Conservation (phyloP, 2,888 invertebrate species). For the Choreutis nemorana region DNA sequence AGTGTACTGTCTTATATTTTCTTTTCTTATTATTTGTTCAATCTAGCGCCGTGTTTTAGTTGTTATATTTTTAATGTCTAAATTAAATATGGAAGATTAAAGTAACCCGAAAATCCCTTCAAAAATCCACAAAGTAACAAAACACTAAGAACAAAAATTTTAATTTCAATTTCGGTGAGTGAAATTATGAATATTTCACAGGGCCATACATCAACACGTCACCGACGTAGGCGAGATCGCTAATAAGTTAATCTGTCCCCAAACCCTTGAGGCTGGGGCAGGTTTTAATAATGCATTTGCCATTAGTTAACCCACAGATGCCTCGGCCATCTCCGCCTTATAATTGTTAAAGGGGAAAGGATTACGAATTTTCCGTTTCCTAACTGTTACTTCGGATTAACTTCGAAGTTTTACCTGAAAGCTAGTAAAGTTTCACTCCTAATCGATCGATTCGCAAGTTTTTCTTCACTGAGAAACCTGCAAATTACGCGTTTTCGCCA, state of each 20-base stretch:
- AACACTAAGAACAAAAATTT: no score
- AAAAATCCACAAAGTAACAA: no score
- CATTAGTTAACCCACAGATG: slow-evolving; percentile 63
- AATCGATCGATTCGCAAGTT: not conserved
- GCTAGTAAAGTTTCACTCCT: slow-evolving; percentile 1
- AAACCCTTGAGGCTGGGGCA: slow-evolving; percentile 38
- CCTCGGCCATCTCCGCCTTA: slow-evolving; percentile 44
- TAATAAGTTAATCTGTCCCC: slow-evolving; percentile 56
- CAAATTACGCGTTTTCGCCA: not conserved
- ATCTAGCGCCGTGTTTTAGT: no score
- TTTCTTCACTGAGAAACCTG: not conserved
- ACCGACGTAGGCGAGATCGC: slow-evolving; percentile 22
- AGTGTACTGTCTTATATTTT: no score
- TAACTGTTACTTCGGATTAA: slow-evolving; percentile 26
- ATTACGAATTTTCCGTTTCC: slow-evolving; percentile 32
- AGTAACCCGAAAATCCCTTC: no score
- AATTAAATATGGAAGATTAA: no score
- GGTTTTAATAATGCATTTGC: slow-evolving; percentile 60
- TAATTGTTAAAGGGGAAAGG: slow-evolving; percentile 53
- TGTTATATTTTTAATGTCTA: no score
- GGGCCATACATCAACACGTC: slow-evolving; percentile 10
- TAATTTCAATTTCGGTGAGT: no score
- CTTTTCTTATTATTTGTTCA: no score
- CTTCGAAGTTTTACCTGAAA: slow-evolving; percentile 11
- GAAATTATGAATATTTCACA: not conserved